A percentile compares a stretch with the other conserved stretches of the same genome.
Evolutionary conservation across 2,888 invertebrate genomes (phyloP).

Genomic region (Epinotia brunnichana): DNA sequence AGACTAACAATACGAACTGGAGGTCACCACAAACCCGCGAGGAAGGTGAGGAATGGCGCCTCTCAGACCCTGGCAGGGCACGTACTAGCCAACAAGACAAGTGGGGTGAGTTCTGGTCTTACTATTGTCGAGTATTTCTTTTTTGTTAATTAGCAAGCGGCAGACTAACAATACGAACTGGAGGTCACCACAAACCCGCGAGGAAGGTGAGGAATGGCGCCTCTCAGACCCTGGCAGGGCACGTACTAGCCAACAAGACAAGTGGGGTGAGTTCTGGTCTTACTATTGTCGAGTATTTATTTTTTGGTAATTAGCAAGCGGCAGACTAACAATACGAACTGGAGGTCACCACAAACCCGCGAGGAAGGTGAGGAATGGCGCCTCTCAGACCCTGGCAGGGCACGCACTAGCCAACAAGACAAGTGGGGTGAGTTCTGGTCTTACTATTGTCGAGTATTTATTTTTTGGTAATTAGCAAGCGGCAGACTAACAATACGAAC

Average conservation of each 20-base stretch:
- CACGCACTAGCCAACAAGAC: slow-evolving; percentile 60
- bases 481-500: slow-evolving; percentile 65
- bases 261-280: slow-evolving; percentile 62
- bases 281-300: too few species aligned
- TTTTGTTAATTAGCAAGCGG: slow-evolving; percentile 55
- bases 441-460: too few species aligned
- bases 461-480: slow-evolving; percentile 53
- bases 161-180: slow-evolving; percentile 68
- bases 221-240: slow-evolving; percentile 56
- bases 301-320: slow-evolving; percentile 55
- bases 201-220: slow-evolving; percentile 74
- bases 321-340: slow-evolving; percentile 66
- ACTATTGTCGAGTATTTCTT: background rate
- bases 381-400: slow-evolving; percentile 55
- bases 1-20: slow-evolving; percentile 69
- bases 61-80: slow-evolving; percentile 55
- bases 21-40: slow-evolving; percentile 63
- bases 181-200: slow-evolving; percentile 63
- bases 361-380: slow-evolving; percentile 76
- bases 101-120: slow-evolving; percentile 60
- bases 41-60: slow-evolving; percentile 73
- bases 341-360: slow-evolving; percentile 63
- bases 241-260: slow-evolving; percentile 62
- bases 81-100: slow-evolving; percentile 64
- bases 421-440: slow-evolving; percentile 65